Evolutionary conservation across 92 coral and sea anemone species (phyloP).

Genomic region (Umimayanthus kanabou): DNA sequence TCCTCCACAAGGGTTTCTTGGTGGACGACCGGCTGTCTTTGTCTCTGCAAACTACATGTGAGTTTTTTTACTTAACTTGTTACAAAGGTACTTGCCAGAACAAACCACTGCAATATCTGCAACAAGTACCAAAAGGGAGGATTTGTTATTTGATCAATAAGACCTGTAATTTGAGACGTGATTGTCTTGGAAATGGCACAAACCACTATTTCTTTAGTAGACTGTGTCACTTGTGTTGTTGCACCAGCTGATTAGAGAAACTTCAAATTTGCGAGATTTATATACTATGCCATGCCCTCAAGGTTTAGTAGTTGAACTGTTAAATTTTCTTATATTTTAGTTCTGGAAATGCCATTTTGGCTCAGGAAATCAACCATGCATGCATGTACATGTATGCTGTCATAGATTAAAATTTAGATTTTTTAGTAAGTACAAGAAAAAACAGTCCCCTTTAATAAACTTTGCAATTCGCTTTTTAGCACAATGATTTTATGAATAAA

Average conservation of each 20-base stretch:
- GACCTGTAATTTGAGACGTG: neutral
- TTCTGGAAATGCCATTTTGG: too few species aligned
- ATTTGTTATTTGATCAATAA: neutral
- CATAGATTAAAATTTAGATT: too few species aligned
- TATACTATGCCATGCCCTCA: too few species aligned
- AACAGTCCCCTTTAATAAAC: too few species aligned
- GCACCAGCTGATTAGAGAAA: neutral
- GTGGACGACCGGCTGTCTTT: slow-evolving; percentile 94
- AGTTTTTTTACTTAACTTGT: neutral
- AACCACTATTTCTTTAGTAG: neutral
- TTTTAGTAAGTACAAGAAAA: too few species aligned
- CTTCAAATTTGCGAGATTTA: neutral
- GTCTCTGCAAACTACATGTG: slow-evolving; percentile 76
- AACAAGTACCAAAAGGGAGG: too few species aligned
- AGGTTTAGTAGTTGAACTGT: too few species aligned
- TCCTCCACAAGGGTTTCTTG: slow-evolving; percentile 89
- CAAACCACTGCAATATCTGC: neutral
- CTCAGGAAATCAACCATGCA: too few species aligned
- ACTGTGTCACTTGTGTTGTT: neutral
- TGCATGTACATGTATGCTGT: too few species aligned
- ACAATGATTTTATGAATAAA: too few species aligned
- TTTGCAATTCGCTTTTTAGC: too few species aligned
- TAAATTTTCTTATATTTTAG: too few species aligned
- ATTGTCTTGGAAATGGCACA: neutral
- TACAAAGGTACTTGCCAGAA: neutral